Base-by-base conservation (phyloP, 2,888 invertebrate genomes). In the Euplexia lucipara region DNA sequence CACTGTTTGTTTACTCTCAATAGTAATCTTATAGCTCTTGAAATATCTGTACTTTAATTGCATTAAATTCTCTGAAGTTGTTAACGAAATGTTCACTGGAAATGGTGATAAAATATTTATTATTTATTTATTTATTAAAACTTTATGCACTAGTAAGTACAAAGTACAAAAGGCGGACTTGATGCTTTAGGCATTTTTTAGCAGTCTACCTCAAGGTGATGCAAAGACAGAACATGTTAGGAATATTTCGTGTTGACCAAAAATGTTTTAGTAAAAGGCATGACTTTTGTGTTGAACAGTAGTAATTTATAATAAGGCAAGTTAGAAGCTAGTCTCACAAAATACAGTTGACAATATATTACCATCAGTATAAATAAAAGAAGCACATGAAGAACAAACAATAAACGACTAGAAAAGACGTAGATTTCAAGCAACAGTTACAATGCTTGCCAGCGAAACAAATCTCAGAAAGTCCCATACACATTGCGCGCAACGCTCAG, bases 371-470 rank as follows among this genome's bases (percentile, higher is more conserved):
- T 0, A 49, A 35, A 6, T 37, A 18, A 42, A 26, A 26, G 3
- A 26, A 3, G 5, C 5, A 26, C 26, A 26, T 26, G 26, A 26
- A 26, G 5, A 26, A 12, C 6, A 22, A 39, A 42, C 26, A 63
- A 35, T 12, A 35, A 42, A 48, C 59, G 14, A 30, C 16, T 16
- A 39, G 8, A n/a, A 53, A 37, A 58, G 30, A 49, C 12, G 22
- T 63, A 35, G 41, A 41, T 48, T 39, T 41, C 30, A 42, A 67
- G 57, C 68, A 75, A 64, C 68, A 63, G 78, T 64, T 76, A 66
- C 66, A 74, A 61, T 60, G 76, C 60, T 64, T 60, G 71, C 76
- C 14, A 65, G 20, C 4, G 54, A 71, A 64, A 77, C 64, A 77
- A 75, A 74, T 78, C 74, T 68, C 37, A 39, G 47, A 37, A 62